Conservation (phyloP, 53 echinoderm and acorn worm genomes). For the Luidia sarsii region DNA sequence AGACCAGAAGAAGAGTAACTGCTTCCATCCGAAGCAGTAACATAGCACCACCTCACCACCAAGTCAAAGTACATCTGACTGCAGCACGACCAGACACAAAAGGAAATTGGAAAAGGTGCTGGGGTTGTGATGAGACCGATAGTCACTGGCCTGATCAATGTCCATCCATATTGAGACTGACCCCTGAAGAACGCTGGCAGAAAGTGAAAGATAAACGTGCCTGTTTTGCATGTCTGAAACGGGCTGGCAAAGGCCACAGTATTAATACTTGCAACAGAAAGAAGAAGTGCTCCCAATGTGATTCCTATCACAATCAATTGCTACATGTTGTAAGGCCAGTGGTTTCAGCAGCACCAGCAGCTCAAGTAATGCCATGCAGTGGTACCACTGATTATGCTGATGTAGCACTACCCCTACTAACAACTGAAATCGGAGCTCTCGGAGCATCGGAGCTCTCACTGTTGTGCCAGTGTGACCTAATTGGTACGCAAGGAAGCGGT, state of each 20-base stretch:
- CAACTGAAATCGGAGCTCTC: neutral
- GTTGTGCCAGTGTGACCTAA: neutral
- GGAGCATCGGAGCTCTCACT: no score
- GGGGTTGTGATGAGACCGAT: conserved; percentile 44
- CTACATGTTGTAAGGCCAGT: neutral
- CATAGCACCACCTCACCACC: no score
- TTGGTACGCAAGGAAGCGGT: neutral
- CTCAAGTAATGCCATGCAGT: neutral
- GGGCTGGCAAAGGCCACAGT: conserved; percentile 55
- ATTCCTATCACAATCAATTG: neutral
- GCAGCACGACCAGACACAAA: no score
- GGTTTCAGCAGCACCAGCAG: neutral
- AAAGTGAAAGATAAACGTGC: conserved; percentile 46
- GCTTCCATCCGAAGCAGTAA: conserved; percentile 55
- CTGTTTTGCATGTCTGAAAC: conserved; percentile 77
- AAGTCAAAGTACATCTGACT: no score
- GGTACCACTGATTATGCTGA: neutral
- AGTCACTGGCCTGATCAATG: conserved; percentile 72
- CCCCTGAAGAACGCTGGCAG: conserved; percentile 16
- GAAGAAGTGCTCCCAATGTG: neutral
- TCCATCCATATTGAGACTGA: conserved; percentile 14
- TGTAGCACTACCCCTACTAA: no score
- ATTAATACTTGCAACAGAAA: no score
- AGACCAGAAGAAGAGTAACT: conserved; percentile 55
- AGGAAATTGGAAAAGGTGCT: conserved; percentile 38